phyloP scores from a whole-genome alignment of 2,888 invertebrate species.

The Osmoderma eremita region DNA sequence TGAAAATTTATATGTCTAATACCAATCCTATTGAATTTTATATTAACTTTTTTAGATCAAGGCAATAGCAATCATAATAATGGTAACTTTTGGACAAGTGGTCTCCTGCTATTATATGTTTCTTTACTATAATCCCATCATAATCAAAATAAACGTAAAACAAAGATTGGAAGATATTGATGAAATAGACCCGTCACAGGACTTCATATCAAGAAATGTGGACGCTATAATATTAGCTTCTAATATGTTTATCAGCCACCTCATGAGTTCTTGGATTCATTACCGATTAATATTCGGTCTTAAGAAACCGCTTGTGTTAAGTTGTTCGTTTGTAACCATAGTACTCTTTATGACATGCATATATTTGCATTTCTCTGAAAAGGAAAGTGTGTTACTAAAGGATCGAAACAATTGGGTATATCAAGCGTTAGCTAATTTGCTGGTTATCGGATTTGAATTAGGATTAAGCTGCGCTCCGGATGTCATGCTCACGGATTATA shows the following conservation, averaged over 20 bases:
- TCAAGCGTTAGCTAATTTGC: constrained; percentile 44
- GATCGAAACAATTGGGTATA: constrained; percentile 44
- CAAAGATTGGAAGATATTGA: not conserved
- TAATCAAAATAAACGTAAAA: constrained; percentile 36
- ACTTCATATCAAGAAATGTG: constrained; percentile 38
- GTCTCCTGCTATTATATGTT: constrained; percentile 54
- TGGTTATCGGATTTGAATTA: constrained; percentile 51
- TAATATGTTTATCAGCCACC: constrained; percentile 47
- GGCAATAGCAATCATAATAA: constrained; percentile 50
- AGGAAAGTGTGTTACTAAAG: not conserved
- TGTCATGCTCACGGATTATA: constrained; percentile 51
- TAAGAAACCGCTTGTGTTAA: constrained; percentile 52
- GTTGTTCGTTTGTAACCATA: constrained; percentile 44
- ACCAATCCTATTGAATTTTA: too few relatives aligned
- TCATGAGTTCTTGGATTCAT: constrained; percentile 47
- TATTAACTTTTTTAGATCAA: constrained; percentile 38
- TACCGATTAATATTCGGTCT: constrained; percentile 48
- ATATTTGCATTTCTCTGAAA: constrained; percentile 38
- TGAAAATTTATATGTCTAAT: too few relatives aligned
- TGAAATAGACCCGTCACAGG: constrained; percentile 22
- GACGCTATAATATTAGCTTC: constrained; percentile 49
- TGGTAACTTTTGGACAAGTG: constrained; percentile 49
- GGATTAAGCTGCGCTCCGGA: constrained; percentile 51
- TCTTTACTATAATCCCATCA: constrained; percentile 49
- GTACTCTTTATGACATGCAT: constrained; percentile 35